phyloP scores from a whole-genome alignment of 2,888 invertebrate species.

The Cordilura impudica region DNA sequence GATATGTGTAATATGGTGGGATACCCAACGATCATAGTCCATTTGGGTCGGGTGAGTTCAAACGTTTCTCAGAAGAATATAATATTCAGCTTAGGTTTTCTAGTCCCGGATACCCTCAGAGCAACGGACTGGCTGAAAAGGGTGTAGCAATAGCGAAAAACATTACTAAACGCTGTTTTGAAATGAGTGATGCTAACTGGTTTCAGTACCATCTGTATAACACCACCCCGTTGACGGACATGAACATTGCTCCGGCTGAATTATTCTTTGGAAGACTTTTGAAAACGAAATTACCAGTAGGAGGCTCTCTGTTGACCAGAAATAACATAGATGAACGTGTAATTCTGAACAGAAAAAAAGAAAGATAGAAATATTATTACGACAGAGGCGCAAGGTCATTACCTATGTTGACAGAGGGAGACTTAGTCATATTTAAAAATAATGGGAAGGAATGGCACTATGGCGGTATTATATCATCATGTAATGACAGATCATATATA shows the following conservation, averaged over 20 bases:
- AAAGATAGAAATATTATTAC: no score
- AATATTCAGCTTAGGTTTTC: conserved; percentile 59
- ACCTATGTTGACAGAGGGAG: background rate
- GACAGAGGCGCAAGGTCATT: background rate
- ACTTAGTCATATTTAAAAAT: conserved; percentile 23
- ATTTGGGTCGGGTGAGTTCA: no score
- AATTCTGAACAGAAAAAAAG: no score
- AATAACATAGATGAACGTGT: background rate
- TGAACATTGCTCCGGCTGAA: no score
- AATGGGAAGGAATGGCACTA: conserved; percentile 8
- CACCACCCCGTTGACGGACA: background rate
- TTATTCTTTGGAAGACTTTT: no score
- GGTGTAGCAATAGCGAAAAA: no score
- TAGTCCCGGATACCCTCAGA: conserved; percentile 38
- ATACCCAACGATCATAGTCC: conserved; percentile 16
- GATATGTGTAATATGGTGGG: conserved; percentile 7
- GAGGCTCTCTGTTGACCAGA: background rate
- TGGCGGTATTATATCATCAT: conserved; percentile 6
- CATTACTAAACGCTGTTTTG: no score
- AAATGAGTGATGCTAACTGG: background rate
- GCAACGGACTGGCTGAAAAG: conserved; percentile 28
- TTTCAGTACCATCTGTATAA: no score
- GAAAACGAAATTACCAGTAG: background rate
- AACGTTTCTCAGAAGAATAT: background rate
- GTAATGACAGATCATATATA: conserved; percentile 16